Evolutionary conservation across 2,113 vertebrate species (phyloP).

Genomic region (Loxodonta africana): DNA sequence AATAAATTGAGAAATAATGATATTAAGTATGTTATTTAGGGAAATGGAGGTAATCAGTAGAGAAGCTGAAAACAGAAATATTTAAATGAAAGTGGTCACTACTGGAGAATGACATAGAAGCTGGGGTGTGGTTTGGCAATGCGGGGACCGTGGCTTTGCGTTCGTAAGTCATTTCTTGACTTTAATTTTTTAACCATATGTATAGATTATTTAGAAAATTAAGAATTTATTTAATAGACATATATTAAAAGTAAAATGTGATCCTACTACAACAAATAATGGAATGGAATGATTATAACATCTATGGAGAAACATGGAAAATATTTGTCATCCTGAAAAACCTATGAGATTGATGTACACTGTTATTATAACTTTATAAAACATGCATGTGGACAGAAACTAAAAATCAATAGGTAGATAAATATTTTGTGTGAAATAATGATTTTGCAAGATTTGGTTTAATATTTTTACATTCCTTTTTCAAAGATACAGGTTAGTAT

Average conservation of each 20-base stretch:
- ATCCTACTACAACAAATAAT: background rate
- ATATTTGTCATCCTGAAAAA: background rate
- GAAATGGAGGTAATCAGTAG: background rate
- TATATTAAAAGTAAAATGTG: background rate
- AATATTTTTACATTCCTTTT: conserved; percentile 51
- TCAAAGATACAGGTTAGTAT: conserved; percentile 42
- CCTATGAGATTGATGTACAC: background rate
- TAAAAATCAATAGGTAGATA: background rate
- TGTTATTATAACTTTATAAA: background rate
- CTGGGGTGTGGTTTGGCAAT: background rate
- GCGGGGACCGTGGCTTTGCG: background rate
- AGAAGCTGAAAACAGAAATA: background rate
- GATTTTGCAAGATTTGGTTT: conserved; percentile 38
- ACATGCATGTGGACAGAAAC: background rate
- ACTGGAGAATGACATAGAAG: background rate
- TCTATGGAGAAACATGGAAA: background rate
- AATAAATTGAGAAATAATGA: background rate
- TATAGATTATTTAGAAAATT: conserved; percentile 13
- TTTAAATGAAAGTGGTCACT: conserved; percentile 15
- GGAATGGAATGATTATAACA: background rate
- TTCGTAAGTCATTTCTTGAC: conserved; percentile 8
- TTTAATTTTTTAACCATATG: background rate
- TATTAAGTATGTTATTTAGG: background rate
- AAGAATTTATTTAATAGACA: conserved; percentile 19
- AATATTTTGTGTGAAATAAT: conserved; percentile 14